A percentile compares a stretch with the other conserved stretches of the same genome.
These are phyloP conservation scores for Vesta saturnalis DNA, from an alignment of 2,888 invertebrate genomes.

Conservation along the genomic window DNA sequence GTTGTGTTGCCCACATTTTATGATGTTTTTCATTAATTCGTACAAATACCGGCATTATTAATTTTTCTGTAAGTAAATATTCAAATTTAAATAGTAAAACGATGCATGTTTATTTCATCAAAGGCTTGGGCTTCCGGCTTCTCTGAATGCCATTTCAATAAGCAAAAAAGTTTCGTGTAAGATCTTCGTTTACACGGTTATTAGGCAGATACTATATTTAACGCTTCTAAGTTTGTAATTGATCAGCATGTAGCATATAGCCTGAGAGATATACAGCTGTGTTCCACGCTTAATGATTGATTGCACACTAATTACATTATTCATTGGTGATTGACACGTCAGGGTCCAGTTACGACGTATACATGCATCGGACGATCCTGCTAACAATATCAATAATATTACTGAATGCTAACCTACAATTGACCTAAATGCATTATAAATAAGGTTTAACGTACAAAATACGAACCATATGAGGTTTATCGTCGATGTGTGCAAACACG, in stretches of 20 bases:
- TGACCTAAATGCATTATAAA: conserved; percentile 36
- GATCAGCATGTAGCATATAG: conserved; percentile 53
- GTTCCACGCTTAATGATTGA: conserved; percentile 57
- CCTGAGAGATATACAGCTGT: conserved; percentile 57
- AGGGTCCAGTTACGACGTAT: conserved; percentile 41
- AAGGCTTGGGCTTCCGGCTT: too few relatives aligned
- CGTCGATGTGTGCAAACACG: too few relatives aligned
- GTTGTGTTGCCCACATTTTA: conserved; percentile 4
- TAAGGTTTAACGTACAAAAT: conserved; percentile 20
- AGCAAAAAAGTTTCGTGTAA: neutral
- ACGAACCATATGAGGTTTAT: neutral
- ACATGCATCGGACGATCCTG: conserved; percentile 37
- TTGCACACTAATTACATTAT: conserved; percentile 61
- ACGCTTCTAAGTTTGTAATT: conserved; percentile 49
- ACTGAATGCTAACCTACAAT: conserved; percentile 34
- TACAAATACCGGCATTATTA: neutral
- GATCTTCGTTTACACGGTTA: conserved; percentile 8
- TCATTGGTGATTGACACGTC: conserved; percentile 58
- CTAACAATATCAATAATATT: conserved; percentile 35
- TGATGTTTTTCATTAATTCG: neutral
- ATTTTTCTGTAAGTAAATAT: neutral
- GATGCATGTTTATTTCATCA: too few relatives aligned
- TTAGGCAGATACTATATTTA: conserved; percentile 23
- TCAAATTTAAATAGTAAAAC: too few relatives aligned
- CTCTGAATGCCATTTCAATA: neutral